Evolutionary conservation across 1,140 invertebrate species (phyloP), one percentile per base, ranked within the genome.

Genomic region (Eufriesea mexicana): DNA sequence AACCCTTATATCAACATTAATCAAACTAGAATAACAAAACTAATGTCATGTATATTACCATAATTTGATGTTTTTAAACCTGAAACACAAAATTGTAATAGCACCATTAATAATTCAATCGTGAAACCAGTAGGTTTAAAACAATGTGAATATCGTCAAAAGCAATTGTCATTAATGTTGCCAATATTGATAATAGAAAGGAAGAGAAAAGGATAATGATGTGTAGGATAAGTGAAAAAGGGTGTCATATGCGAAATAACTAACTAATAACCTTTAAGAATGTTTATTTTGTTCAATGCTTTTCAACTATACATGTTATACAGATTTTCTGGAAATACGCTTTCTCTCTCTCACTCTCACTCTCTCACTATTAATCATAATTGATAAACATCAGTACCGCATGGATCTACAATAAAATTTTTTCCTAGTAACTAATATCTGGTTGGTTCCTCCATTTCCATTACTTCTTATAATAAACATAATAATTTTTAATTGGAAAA

Each of bases 61-160:
- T 93, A 90, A 93, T 91, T 93, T 93, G 93, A 90, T 90, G 93
- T 91, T 92, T 91, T 92, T 90, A 91, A 91, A 94, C 93, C 93
- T 94, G 93, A 93, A 94, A 94, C 93, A 94, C 93, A 94, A 94
- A 94, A 94, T 92, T 86, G 90, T 90, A 93, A 90, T 90, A 85
- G 84, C 76, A 91, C 85, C 88, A 93, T 93, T 94, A 94, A 91
- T 90, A 88, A 90, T 85, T 85, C 23, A 67, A 49, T 79, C 14
- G n/a, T 78, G 77, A 79, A 59, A 70, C 61, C 51, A 49, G 35
- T 68, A 64, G 67, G 25, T 77, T 87, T 79, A 84, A 82, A 83
- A 79, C 62, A 74, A 83, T 75, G 45, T 64, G 68, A 64, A 66
- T 83, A 79, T 66, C 45, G 35, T 49, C 59, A 47, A 84, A 83